A percentile compares a stretch with the other conserved stretches of the same genome.
phyloP scores from a whole-genome alignment of 1,140 invertebrate species.

The Apolygus lucorum region DNA sequence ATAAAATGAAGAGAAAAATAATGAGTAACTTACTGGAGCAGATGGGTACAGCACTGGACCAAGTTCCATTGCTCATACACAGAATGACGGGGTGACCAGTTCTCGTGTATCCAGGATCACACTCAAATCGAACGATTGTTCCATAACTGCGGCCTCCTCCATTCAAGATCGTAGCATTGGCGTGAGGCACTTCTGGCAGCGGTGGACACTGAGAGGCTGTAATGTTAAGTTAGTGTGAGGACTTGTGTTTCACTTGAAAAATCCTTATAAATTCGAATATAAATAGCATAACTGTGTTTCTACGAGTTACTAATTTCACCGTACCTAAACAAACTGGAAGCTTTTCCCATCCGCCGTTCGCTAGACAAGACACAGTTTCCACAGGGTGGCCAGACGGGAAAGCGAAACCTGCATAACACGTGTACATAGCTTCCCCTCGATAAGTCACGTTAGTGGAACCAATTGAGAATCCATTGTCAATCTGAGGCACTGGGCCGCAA shows the following conservation, averaged over 20 bases:
- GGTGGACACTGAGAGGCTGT: slow-evolving; percentile 83
- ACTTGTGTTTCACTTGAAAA: too few species aligned
- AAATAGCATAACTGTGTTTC: too few species aligned
- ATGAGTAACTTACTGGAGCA: slow-evolving; percentile 60
- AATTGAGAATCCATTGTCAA: slow-evolving; percentile 94
- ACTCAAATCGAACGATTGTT: slow-evolving; percentile 89
- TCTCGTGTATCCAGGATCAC: slow-evolving; percentile 83
- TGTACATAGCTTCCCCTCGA: slow-evolving; percentile 83
- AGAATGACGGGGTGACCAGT: slow-evolving; percentile 81
- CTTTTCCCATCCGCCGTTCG: slow-evolving; percentile 83
- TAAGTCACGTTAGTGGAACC: slow-evolving; percentile 92
- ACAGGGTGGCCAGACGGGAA: slow-evolving; percentile 79
- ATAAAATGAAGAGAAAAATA: slow-evolving; percentile 15
- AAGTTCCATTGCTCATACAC: slow-evolving; percentile 93
- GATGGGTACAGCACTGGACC: slow-evolving; percentile 83
- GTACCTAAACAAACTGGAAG: slow-evolving; percentile 80
- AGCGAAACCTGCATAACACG: slow-evolving; percentile 93
- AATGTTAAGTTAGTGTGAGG: too few species aligned
- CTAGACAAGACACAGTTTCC: slow-evolving; percentile 80
- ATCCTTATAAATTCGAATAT: too few species aligned
- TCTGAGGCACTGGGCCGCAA: slow-evolving; percentile 93
- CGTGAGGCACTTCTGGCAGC: slow-evolving; percentile 75
- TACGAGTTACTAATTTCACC: too few species aligned
- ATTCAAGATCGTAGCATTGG: slow-evolving; percentile 80
- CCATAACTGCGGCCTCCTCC: slow-evolving; percentile 90